Conservation (phyloP, 2,113 vertebrate species). For the Micromys minutus region DNA sequence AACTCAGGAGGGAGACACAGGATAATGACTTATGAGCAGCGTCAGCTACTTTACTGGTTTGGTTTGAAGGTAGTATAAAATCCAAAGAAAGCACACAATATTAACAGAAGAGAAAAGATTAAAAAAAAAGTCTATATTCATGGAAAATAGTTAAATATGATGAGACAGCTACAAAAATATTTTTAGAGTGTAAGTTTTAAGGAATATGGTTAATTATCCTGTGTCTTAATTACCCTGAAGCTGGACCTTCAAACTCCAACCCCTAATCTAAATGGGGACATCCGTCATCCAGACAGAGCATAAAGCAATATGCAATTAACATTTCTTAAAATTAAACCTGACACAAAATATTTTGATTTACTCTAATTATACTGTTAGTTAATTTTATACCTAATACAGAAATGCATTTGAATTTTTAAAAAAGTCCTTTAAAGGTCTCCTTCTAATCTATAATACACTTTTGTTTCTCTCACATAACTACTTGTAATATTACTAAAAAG, state of each 20-base stretch:
- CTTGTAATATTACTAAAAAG: slow-evolving; percentile 13
- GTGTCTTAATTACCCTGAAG: slow-evolving; percentile 74
- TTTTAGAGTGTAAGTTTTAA: slow-evolving; percentile 10
- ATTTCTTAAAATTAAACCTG: slow-evolving; percentile 70
- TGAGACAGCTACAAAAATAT: slow-evolving; percentile 53
- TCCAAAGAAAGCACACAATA: background rate
- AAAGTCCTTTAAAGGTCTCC: slow-evolving; percentile 65
- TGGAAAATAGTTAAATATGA: background rate
- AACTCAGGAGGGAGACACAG: background rate
- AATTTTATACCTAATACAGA: slow-evolving; percentile 60
- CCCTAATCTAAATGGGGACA: slow-evolving; percentile 81
- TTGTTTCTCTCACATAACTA: slow-evolving; percentile 13
- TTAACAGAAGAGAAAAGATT: background rate
- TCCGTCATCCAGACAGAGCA: slow-evolving; percentile 69
- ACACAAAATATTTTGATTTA: slow-evolving; percentile 75
- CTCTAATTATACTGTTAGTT: slow-evolving; percentile 72
- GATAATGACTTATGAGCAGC: background rate
- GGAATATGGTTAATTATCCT: slow-evolving; percentile 70
- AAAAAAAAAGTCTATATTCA: slow-evolving; percentile 42
- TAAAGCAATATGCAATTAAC: slow-evolving; percentile 80
- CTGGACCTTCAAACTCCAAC: slow-evolving; percentile 73
- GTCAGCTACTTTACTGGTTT: background rate
- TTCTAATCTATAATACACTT: slow-evolving; percentile 9
- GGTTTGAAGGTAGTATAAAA: background rate
- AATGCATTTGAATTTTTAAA: slow-evolving; percentile 42